Conservation (phyloP, 2,888 invertebrate species). For the Drosophila nr. medialis region DNA sequence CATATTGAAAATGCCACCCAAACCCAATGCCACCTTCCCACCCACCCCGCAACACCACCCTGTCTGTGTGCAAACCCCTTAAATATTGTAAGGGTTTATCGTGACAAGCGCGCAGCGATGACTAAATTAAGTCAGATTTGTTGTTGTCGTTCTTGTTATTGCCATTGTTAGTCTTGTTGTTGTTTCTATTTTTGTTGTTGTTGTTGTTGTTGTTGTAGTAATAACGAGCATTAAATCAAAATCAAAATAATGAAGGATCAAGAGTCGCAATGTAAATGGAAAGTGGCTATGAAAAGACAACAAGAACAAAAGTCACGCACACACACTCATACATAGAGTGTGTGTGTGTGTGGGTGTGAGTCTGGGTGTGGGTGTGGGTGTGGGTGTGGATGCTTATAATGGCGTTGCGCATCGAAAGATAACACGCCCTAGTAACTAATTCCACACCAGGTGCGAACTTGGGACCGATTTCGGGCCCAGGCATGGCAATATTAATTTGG, state of each 20-base stretch:
- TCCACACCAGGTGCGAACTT: conserved; percentile 42
- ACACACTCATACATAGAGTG: conserved; percentile 11
- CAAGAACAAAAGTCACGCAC: conserved; percentile 66
- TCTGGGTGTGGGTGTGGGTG: conserved; percentile 22
- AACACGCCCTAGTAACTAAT: conserved; percentile 58
- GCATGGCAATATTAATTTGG: neutral
- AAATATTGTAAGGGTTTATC: conserved; percentile 41
- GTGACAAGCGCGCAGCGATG: conserved; percentile 63
- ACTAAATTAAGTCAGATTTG: conserved; percentile 65
- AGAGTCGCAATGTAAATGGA: conserved; percentile 46
- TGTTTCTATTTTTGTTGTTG: conserved; percentile 15
- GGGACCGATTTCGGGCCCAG: neutral
- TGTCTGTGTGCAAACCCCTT: neutral
- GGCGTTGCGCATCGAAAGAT: conserved; percentile 58
- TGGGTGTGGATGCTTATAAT: conserved; percentile 44
- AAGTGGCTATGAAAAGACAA: conserved; percentile 64
- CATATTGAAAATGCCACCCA: conserved; percentile 37
- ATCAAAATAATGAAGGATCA: conserved; percentile 50
- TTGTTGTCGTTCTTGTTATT: conserved; percentile 19
- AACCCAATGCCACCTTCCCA: neutral
- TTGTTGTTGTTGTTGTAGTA: conserved; percentile 40
- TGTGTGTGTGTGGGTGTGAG: conserved; percentile 21
- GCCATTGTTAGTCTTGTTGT: conserved; percentile 37
- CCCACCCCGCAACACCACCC: neutral
- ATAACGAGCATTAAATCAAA: conserved; percentile 69